Conservation (phyloP, 2,113 vertebrate species). For the Perca fluviatilis region DNA sequence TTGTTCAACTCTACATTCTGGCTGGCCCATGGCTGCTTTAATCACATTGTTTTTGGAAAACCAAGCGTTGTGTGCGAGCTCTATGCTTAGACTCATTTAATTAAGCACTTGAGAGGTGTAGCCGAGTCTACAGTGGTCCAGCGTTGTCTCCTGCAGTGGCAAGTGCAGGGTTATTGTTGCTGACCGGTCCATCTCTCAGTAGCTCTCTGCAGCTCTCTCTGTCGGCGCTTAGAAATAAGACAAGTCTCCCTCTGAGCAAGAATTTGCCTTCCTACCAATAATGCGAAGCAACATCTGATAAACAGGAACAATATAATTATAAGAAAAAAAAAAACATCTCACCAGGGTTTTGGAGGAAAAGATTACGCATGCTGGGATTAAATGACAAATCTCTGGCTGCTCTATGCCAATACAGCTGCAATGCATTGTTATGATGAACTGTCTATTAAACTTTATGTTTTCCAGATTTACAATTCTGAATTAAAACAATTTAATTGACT, state of each 20-base stretch:
- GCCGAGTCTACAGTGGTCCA: slow-evolving; percentile 56
- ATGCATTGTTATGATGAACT: background rate
- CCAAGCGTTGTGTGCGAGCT: slow-evolving; percentile 90
- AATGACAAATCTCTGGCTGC: slow-evolving; percentile 48
- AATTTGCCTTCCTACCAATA: slow-evolving; percentile 37
- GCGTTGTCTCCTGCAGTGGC: slow-evolving; percentile 61
- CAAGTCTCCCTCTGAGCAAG: slow-evolving; percentile 34
- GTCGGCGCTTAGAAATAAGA: slow-evolving; percentile 55
- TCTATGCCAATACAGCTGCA: background rate
- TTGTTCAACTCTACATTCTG: slow-evolving; percentile 55
- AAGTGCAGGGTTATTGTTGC: slow-evolving; percentile 68
- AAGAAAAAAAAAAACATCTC: slow-evolving; percentile 48
- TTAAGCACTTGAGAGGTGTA: slow-evolving; percentile 96
- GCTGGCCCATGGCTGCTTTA: slow-evolving; percentile 67
- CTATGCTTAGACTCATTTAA: slow-evolving; percentile 94
- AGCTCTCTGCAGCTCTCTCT: slow-evolving; percentile 28
- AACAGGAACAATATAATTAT: slow-evolving; percentile 58
- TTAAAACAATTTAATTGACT: background rate
- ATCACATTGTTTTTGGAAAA: slow-evolving; percentile 82
- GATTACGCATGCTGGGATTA: slow-evolving; percentile 67
- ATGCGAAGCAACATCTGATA: slow-evolving; percentile 48
- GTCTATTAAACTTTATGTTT: background rate
- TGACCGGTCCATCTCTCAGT: slow-evolving; percentile 63
- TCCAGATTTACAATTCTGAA: background rate
- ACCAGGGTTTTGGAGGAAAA: slow-evolving; percentile 40